Evolutionary conservation across 1,140 invertebrate genomes (phyloP), one percentile per base, ranked within the genome.

Genomic region (Lepidurus arcticus): DNA sequence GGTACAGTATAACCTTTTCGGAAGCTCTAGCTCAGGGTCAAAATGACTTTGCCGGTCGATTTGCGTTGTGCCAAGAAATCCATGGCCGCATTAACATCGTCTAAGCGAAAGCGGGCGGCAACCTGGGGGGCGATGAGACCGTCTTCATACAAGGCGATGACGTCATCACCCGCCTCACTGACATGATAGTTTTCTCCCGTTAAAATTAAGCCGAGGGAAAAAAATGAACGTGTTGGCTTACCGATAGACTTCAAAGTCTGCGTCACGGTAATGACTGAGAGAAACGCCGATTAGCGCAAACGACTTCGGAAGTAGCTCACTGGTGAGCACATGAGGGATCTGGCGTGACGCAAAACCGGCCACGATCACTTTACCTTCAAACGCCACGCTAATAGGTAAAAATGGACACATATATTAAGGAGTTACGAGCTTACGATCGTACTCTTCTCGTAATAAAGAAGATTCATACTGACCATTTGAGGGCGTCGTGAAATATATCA

Each of bases 251-350:
- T 87, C 84, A 74, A 83, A 84, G 76, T 86, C 84, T 77, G 84
- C 84, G 81, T 85, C 83, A 79, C 86, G 85, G 77, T 86, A 90
- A 78, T 89, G 85, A 45, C 81, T 81, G 1, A 90, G 82, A 78
- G 86, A 88, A n/a, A 90, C 86, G 8, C 88, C 88, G n/a, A 86
- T 86, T 4, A 89, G 79, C 53, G 84, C 85, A 79, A 88, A 88
- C 6, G 84, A 84, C 77, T 84, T 82, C 16, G 84, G 74, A 73
- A 86, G 76, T 3, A 88, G 81, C 13, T 84, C 79, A 80, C 85
- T 84, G 34, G 83, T 82, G 11, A 83, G 81, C 73, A 84, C 81
- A 44, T 84, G 78, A 75, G 86, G 86, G 44, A 87, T 84, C 73
- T 85, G 82, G 73, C 83, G 83, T 26, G 86, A 85, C 10, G 87